A percentile compares a stretch with the other conserved stretches of the same genome.
Conservation (phyloP, 2,888 invertebrate genomes). For the Perizoma affinitatum region DNA sequence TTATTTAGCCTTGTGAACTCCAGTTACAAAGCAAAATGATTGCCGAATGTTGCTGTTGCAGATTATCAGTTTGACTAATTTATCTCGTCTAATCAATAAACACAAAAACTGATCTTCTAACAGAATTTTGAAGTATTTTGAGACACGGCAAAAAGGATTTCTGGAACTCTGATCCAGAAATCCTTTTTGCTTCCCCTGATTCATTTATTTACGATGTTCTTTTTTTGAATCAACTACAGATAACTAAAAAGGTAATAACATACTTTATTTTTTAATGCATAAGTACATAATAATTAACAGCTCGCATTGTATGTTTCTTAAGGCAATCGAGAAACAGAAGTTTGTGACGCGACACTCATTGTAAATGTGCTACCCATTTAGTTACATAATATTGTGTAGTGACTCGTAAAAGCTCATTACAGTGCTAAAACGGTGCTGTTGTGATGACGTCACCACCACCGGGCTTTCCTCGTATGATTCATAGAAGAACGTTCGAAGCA, state of each 20-base stretch:
- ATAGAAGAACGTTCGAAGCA: conserved; percentile 38
- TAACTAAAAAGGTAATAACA: no score
- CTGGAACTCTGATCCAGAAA: no score
- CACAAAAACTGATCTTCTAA: not conserved
- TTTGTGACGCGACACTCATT: conserved; percentile 7
- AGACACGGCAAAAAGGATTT: no score
- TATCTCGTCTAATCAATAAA: not conserved
- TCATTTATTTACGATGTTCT: no score
- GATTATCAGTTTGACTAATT: not conserved
- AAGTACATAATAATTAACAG: no score
- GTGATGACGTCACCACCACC: conserved; percentile 59
- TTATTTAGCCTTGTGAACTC: not conserved
- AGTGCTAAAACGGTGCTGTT: conserved; percentile 38
- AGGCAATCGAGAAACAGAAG: no score
- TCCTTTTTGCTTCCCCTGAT: no score
- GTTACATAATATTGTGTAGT: conserved; percentile 38
- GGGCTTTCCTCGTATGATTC: conserved; percentile 74
- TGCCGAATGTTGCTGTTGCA: not conserved
- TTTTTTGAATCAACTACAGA: no score
- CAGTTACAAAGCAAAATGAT: not conserved
- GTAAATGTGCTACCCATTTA: conserved; percentile 20
- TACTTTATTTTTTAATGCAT: no score
- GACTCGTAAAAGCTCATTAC: conserved; percentile 46
- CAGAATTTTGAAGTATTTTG: not conserved
- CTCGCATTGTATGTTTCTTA: no score